Conservation (phyloP, 2,797 vertebrate genomes). For the Oceanodroma leucorhoa region DNA sequence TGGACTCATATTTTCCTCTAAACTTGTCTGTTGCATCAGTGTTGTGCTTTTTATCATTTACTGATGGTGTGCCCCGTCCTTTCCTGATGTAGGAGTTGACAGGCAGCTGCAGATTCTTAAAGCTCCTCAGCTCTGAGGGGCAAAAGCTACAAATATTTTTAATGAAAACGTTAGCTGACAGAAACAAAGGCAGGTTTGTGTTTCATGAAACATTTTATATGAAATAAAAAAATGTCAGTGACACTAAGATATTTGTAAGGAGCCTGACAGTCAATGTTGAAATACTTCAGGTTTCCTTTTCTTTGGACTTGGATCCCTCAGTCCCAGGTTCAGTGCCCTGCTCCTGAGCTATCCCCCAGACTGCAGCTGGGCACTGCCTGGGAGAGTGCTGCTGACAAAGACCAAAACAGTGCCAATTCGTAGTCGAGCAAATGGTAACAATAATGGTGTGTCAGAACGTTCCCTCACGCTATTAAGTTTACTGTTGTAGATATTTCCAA, state of each 20-base stretch:
- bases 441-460: not conserved
- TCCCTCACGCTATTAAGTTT: not conserved
- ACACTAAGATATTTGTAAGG: not conserved
- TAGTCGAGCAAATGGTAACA: not conserved
- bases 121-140: not conserved
- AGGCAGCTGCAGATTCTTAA: not conserved
- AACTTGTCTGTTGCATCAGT: not conserved
- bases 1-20: not conserved
- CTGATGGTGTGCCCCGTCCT: not conserved
- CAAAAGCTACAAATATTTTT: not conserved
- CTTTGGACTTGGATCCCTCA: not conserved
- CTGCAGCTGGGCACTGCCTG: not conserved
- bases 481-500: not conserved
- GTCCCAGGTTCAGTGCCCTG: not conserved
- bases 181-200: not conserved
- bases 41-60: not conserved
- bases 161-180: not conserved
- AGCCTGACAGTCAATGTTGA: not conserved
- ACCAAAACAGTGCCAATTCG: not conserved
- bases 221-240: not conserved
- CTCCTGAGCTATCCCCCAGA: not conserved
- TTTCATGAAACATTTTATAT: not conserved
- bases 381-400: not conserved
- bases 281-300: not conserved
- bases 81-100: not conserved